Evolutionary conservation across 2,888 invertebrate genomes (phyloP).

Genomic region (Schizaphis graminum): DNA sequence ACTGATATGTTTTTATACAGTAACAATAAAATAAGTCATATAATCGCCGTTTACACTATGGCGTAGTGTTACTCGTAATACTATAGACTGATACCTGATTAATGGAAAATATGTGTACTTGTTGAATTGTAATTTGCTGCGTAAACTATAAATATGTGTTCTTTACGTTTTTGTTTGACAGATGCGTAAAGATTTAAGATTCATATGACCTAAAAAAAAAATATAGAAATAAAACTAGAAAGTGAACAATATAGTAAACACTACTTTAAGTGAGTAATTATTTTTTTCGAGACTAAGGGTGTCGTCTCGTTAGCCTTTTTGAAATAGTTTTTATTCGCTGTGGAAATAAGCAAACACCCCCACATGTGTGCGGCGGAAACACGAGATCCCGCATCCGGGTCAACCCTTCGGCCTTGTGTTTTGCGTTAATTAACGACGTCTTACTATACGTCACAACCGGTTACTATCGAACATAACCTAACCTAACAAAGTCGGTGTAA

Average conservation of each 20-base stretch:
- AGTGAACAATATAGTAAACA: neutral
- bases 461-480: constrained; percentile 54
- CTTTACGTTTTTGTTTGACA: neutral
- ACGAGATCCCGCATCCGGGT: constrained; percentile 65
- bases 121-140: neutral
- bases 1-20: neutral
- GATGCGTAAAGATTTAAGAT: neutral
- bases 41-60: neutral
- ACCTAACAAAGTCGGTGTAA: constrained; percentile 46
- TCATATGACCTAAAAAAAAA: neutral
- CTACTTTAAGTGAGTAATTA: constrained; percentile 16
- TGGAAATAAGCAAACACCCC: constrained; percentile 46
- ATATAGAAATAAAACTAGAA: neutral
- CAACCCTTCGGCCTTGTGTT: constrained; percentile 65
- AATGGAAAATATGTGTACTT: neutral
- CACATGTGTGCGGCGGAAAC: constrained; percentile 63
- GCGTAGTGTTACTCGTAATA: neutral
- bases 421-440: constrained; percentile 64
- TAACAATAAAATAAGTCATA: neutral
- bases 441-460: constrained; percentile 52
- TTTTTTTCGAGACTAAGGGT: constrained; percentile 16
- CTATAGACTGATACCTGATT: neutral
- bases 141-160: neutral
- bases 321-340: constrained; percentile 44
- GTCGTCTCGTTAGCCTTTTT: constrained; percentile 60